A percentile compares a stretch with the other conserved stretches of the same genome.
These are phyloP conservation scores for Iguana delicatissima DNA, from an alignment of 2,797 vertebrate species.

Conservation along the genomic window DNA sequence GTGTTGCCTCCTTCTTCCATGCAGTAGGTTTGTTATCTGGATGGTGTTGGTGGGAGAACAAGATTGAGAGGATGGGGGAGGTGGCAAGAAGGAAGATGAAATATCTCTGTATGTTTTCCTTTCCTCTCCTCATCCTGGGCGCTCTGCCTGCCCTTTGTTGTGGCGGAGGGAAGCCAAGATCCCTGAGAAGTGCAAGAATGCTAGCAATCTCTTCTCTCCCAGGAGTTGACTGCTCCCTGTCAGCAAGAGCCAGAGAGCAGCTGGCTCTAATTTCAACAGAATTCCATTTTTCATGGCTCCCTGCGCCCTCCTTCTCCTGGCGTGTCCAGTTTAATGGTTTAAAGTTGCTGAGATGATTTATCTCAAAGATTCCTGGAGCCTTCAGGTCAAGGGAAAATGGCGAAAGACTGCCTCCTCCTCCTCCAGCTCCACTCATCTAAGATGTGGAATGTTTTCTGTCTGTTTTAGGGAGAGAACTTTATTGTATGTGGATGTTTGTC, in stretches of 20 bases:
- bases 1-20: too few relatives aligned
- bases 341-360: conserved; percentile 43
- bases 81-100: background rate
- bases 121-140: conserved; percentile 22
- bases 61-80: background rate
- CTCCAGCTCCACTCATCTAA: background rate
- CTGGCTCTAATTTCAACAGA: conserved; percentile 51
- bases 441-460: background rate
- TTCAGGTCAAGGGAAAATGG: conserved; percentile 16
- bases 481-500: background rate
- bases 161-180: conserved; percentile 21
- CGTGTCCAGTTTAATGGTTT: background rate
- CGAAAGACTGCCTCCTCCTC: background rate
- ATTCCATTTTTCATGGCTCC: conserved; percentile 35
- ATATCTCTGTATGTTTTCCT: background rate
- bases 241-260: conserved; percentile 45
- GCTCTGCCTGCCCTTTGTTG: conserved; percentile 42
- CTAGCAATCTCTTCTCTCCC: conserved; percentile 76
- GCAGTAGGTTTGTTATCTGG: background rate
- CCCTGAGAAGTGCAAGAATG: conserved; percentile 70
- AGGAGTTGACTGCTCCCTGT: conserved; percentile 74
- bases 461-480: background rate
- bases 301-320: background rate
- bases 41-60: background rate
- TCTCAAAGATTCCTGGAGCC: conserved; percentile 28